Evolutionary conservation across 2,888 invertebrate genomes (phyloP).

Genomic region (Agrilus biguttatus): DNA sequence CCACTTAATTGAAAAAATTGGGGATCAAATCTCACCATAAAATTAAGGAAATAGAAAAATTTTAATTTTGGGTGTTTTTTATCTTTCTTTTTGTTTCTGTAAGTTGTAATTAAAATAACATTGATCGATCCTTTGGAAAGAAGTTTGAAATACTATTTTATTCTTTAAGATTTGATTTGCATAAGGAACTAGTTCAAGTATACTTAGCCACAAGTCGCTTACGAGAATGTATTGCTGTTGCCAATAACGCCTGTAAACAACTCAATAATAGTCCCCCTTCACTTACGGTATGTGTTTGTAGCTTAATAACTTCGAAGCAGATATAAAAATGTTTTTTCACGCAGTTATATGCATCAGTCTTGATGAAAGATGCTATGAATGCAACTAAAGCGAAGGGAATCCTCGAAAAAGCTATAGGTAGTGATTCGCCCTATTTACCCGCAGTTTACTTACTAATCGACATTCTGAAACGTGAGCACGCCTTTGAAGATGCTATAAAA

Average conservation of each 20-base stretch:
- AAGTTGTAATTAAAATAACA: not conserved
- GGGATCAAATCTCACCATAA: too few relatives aligned
- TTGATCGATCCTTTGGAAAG: not conserved
- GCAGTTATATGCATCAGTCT: slow-evolving; percentile 59
- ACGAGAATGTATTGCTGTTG: slow-evolving; percentile 58
- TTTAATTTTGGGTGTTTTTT: not conserved
- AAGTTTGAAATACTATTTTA: not conserved
- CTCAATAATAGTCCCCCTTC: slow-evolving; percentile 58
- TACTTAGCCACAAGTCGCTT: slow-evolving; percentile 52
- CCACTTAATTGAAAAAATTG: too few relatives aligned
- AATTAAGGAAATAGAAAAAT: too few relatives aligned
- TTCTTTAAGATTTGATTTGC: slow-evolving; percentile 50
- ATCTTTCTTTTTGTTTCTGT: not conserved
- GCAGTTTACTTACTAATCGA: slow-evolving; percentile 60
- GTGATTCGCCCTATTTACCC: slow-evolving; percentile 56
- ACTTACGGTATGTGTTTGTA: slow-evolving; percentile 43
- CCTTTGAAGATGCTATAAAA: slow-evolving; percentile 50
- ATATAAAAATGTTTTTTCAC: slow-evolving; percentile 4
- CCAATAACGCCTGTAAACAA: slow-evolving; percentile 55
- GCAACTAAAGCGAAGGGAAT: slow-evolving; percentile 49
- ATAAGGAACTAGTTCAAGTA: slow-evolving; percentile 64
- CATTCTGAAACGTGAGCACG: slow-evolving; percentile 50
- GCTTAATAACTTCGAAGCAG: not conserved
- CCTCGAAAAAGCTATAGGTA: slow-evolving; percentile 55
- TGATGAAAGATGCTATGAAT: slow-evolving; percentile 50